These are phyloP conservation scores for Cairina moschata DNA, from an alignment of 2,113 vertebrate species.

Conservation along the genomic window DNA sequence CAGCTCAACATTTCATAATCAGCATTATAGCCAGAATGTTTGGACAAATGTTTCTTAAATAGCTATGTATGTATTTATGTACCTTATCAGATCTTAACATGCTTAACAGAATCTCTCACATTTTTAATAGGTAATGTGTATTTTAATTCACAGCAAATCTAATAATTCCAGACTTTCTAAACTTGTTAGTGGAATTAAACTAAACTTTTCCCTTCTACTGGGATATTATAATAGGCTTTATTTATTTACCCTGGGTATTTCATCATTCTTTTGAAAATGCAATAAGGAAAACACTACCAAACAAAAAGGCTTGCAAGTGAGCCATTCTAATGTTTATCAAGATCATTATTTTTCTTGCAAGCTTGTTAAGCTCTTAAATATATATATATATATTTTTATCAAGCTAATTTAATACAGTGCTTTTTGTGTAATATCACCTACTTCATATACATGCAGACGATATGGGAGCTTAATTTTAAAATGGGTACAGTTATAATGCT, in stretches of 20 bases:
- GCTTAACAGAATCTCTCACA: neutral
- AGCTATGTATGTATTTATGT: neutral
- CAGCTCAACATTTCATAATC: neutral
- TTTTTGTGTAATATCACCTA: constrained; percentile 29
- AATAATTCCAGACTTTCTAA: constrained; percentile 5
- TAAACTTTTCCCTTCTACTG: constrained; percentile 6
- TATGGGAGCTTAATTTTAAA: constrained; percentile 36
- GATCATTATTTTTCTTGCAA: constrained; percentile 12
- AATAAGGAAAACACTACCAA: neutral
- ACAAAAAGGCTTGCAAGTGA: constrained; percentile 29
- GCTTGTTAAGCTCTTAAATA: constrained; percentile 35
- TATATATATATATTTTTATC: neutral
- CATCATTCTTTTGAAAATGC: neutral
- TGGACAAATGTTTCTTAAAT: neutral
- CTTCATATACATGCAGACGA: neutral
- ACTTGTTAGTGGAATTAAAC: neutral
- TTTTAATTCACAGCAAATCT: constrained; percentile 29
- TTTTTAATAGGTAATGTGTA: neutral
- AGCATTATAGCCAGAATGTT: neutral
- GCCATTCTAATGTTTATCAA: constrained; percentile 10
- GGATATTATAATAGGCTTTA: neutral
- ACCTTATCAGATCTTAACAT: neutral
- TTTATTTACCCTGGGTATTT: constrained; percentile 9
- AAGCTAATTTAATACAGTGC: neutral
- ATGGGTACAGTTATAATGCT: neutral